Evolutionary conservation across 2,888 invertebrate genomes (phyloP), one percentile per base, ranked within the genome.

Genomic region (Agrotis ipsilon): DNA sequence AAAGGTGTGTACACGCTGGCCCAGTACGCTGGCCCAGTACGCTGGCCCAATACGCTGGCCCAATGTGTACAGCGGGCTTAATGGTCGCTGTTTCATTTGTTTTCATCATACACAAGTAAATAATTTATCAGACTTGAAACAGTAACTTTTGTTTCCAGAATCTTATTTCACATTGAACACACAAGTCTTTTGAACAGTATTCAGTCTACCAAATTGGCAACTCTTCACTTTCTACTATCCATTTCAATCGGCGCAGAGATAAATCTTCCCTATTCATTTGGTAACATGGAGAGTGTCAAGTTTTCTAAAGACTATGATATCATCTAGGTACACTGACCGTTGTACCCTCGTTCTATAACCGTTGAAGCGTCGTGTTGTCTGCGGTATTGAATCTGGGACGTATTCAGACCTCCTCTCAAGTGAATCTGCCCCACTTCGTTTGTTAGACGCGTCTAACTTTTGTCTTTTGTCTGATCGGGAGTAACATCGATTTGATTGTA

Each of bases 391-490:
- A 78, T 80, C 73, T 74, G 46, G 80, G 43, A 62, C 75, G 78
- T 82, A 85, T 84, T 82, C 85, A 80, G 75, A 82, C 72, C 72
- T 65, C 16, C 16, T 72, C 39, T 43, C 73, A 69, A 79, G 78
- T 74, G 70, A 81, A 82, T 81, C 75, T 66, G 52, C 61, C 82
- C 86, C 68, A 89, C 82, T 89, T 89, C 67, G 57, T 75, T 73
- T 78, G 75, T 80, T 81, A 75, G 62, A 77, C 72, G 75, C 77
- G 69, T 75, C 83, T 76, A 88, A 89, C 87, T 89, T 88, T 84
- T 81, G 83, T 85, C 83, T 86, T 79, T 86, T 80, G 81, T 85
- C 75, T 83, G 79, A 77, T 74, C 67, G 64, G 55, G 59, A 81
- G 64, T 72, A 78, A 86, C 75, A 74, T 82, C 68, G 71, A 85